phyloP scores from a whole-genome alignment of 2,797 vertebrate species.

The Enteromius treurensis region DNA sequence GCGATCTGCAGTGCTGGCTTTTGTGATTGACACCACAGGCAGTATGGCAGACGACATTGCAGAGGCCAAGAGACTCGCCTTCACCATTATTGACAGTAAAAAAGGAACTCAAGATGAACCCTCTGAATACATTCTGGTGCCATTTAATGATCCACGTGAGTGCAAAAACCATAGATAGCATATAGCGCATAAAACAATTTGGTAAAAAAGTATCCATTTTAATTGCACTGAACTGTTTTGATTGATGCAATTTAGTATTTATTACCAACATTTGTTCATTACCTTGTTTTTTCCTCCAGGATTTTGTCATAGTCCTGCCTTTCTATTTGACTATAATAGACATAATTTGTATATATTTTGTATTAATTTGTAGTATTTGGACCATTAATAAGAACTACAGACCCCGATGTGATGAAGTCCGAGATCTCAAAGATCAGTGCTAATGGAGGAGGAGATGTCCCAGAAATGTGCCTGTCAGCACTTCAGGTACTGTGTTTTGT shows the following conservation, averaged over 20 bases:
- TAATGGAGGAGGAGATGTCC: conserved; percentile 56
- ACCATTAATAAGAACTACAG: conserved; percentile 71
- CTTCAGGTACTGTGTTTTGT: conserved; percentile 69
- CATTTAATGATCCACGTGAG: conserved; percentile 79
- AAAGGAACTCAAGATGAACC: conserved; percentile 78
- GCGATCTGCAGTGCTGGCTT: conserved; percentile 72
- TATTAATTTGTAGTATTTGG: conserved; percentile 69
- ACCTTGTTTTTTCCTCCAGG: not conserved
- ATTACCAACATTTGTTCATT: not conserved
- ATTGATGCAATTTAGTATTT: not conserved
- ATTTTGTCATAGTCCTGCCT: not conserved
- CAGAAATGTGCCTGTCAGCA: conserved; percentile 79
- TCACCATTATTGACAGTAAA: conserved; percentile 73
- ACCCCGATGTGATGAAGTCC: conserved; percentile 71
- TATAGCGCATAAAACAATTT: not conserved
- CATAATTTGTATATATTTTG: not conserved
- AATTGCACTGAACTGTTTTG: not conserved
- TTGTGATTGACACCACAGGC: conserved; percentile 80
- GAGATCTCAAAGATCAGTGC: conserved; percentile 69
- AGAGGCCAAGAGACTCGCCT: conserved; percentile 60
- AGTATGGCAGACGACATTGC: conserved; percentile 76
- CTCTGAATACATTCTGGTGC: conserved; percentile 79
- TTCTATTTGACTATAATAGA: not conserved
- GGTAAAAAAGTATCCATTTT: not conserved
- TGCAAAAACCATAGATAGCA: not conserved